phyloP scores from a whole-genome alignment of 1,140 invertebrate genomes.

The Drosophila arizonae region DNA sequence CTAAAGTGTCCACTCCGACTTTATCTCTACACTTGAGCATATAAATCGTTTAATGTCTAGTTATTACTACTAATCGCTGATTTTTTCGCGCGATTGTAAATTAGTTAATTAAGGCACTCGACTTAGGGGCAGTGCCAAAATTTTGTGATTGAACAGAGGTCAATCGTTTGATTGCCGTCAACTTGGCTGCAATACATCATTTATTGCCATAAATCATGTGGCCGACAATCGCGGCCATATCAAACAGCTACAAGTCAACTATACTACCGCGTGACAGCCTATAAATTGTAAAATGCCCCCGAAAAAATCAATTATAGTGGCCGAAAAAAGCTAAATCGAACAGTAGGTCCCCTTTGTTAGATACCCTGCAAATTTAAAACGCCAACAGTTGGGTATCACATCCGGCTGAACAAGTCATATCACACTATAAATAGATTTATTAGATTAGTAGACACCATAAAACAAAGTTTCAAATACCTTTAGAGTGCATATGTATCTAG shows the following conservation, averaged over 20 bases:
- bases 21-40: conserved; percentile 64
- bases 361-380: not conserved
- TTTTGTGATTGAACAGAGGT: conserved; percentile 5
- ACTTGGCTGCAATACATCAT: conserved; percentile 64
- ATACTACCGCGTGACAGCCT: conserved; percentile 52
- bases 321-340: not conserved
- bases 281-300: conserved; percentile 40
- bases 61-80: conserved; percentile 62
- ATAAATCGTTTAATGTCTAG: conserved; percentile 54
- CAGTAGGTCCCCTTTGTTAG: not conserved
- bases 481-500: too few relatives aligned
- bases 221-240: conserved; percentile 40
- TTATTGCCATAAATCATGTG: conserved; percentile 60
- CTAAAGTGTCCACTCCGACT: conserved; percentile 31
- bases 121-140: not conserved
- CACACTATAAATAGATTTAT: too few relatives aligned
- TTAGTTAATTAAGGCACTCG: conserved; percentile 11
- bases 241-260: conserved; percentile 33
- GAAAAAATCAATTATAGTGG: conserved; percentile 18
- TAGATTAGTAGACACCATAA: too few relatives aligned
- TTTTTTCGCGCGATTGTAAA: conserved; percentile 59
- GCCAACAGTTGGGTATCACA: too few relatives aligned
- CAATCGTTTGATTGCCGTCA: conserved; percentile 65
- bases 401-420: not conserved
- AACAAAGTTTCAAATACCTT: too few relatives aligned